phyloP scores from a whole-genome alignment of 2,113 vertebrate species.

The Xiphophorus couchianus region DNA sequence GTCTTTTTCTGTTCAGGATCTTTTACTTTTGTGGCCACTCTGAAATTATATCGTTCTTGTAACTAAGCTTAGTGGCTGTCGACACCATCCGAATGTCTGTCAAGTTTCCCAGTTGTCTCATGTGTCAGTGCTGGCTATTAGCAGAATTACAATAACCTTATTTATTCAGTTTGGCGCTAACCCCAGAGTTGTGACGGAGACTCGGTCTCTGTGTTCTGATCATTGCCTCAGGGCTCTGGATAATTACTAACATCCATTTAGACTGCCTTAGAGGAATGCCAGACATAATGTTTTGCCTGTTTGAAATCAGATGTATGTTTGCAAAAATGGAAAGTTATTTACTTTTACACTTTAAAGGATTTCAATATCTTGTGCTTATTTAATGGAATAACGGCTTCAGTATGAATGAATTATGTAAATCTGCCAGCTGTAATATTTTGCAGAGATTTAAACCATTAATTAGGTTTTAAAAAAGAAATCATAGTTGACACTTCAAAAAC shows the following conservation, averaged over 20 bases:
- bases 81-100: not conserved
- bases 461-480: not conserved
- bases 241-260: not conserved
- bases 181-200: not conserved
- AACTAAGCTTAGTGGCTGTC: constrained; percentile 1
- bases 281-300: not conserved
- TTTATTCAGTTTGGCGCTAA: not conserved
- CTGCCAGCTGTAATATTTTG: not conserved
- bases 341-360: not conserved
- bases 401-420: not conserved
- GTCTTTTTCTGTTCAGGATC: not conserved
- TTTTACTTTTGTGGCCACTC: not conserved
- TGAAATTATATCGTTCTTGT: constrained; percentile 2
- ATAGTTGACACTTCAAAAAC: not conserved
- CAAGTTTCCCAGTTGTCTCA: not conserved
- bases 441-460: not conserved
- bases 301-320: constrained; percentile 1
- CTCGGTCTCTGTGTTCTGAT: not conserved
- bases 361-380: not conserved
- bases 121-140: not conserved
- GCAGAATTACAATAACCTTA: not conserved
- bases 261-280: not conserved
- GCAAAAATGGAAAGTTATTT: not conserved
- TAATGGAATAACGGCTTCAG: not conserved
- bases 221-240: not conserved